Conservation (phyloP, 1,140 invertebrate species). For the Episyrphus balteatus region DNA sequence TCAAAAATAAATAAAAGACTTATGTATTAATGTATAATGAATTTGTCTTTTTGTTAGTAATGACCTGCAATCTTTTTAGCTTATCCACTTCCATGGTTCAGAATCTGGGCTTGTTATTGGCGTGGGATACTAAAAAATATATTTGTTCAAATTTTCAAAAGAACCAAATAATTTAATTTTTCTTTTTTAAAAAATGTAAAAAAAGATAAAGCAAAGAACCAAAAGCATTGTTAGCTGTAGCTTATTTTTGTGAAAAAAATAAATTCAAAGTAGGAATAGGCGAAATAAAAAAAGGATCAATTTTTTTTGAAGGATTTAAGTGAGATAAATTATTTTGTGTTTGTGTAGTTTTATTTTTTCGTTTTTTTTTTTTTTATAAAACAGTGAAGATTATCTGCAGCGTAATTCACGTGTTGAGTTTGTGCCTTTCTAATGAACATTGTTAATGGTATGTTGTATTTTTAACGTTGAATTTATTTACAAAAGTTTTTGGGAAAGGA, state of each 20-base stretch:
- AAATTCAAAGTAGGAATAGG: neutral
- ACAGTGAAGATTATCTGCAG: neutral
- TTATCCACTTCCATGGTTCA: conserved; percentile 72
- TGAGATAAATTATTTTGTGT: no score
- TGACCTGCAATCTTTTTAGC: conserved; percentile 25
- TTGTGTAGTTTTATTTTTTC: no score
- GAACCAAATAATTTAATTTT: no score
- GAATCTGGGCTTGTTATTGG: conserved; percentile 70
- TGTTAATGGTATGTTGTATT: neutral
- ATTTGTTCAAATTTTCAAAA: conserved; percentile 4
- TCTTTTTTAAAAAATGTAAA: no score
- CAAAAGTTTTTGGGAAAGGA: neutral
- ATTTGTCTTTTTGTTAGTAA: conserved; percentile 4
- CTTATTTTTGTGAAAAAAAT: neutral
- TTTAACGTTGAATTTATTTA: neutral
- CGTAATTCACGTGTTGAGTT: neutral
- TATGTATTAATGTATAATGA: no score
- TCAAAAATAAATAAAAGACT: neutral
- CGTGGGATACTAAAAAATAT: conserved; percentile 57
- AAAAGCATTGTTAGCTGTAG: conserved; percentile 2
- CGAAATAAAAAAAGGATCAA: no score
- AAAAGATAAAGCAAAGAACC: neutral
- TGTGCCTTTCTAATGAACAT: neutral
- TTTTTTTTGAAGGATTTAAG: no score
- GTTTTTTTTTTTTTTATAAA: no score